Percentiles rank a stretch among this genome's conserved stretches.
phyloP scores from a whole-genome alignment of 2,888 invertebrate genomes.

The Lordiphosa fenestrarum region DNA sequence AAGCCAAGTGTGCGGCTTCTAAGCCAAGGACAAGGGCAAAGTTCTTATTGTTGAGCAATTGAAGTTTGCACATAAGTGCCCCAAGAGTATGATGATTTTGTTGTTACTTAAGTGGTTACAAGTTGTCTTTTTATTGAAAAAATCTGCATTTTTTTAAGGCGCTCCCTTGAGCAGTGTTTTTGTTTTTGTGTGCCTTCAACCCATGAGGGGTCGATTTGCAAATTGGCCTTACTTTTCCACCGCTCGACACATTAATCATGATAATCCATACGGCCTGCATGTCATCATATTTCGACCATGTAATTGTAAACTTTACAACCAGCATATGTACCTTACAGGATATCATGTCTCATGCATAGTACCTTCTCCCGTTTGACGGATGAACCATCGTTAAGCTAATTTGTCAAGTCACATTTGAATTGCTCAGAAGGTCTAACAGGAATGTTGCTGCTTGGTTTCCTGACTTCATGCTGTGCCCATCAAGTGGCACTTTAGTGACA shows the following conservation, averaged over 20 bases:
- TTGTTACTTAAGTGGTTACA: constrained; percentile 42
- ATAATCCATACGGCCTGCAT: too few relatives aligned
- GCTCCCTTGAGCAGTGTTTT: neutral
- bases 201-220: neutral
- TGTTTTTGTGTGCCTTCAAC: constrained; percentile 5
- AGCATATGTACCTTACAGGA: too few relatives aligned
- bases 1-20: constrained; percentile 15
- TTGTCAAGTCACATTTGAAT: constrained; percentile 29
- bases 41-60: constrained; percentile 70
- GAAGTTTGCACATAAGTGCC: constrained; percentile 43
- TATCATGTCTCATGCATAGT: too few relatives aligned
- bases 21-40: constrained; percentile 49
- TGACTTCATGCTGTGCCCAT: neutral
- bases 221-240: too few relatives aligned
- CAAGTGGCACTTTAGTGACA: constrained; percentile 36
- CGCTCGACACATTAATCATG: too few relatives aligned
- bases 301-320: too few relatives aligned
- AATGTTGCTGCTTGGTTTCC: constrained; percentile 8
- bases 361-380: too few relatives aligned
- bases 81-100: constrained; percentile 16
- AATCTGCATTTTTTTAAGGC: constrained; percentile 43
- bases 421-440: constrained; percentile 6
- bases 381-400: constrained; percentile 49
- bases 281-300: too few relatives aligned
- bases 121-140: constrained; percentile 32